These are phyloP conservation scores for human DNA, from an alignment of 2,113 vertebrate genomes.

Conservation along the genomic window GRCh38 chr4:66131001-66131500, in stretches of 20 bases:
- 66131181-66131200: neutral
- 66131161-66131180: neutral
- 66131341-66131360: neutral
- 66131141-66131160: neutral
- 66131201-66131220: neutral
- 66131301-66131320: neutral
- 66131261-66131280: neutral
- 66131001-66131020: too few relatives aligned
- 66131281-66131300: neutral
- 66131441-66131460: neutral
- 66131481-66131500: neutral
- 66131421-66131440: neutral
- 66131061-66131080: neutral
- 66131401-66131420: neutral
- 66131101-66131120: neutral
- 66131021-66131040: neutral
- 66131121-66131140: neutral
- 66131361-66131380: neutral
- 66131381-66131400: neutral
- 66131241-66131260: neutral
- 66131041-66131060: neutral
- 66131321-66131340: neutral
- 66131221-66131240: neutral
- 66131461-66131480: neutral
- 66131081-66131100: neutral